Conservation (phyloP, 2,113 vertebrate species). For the Triplophysa dalaica region DNA sequence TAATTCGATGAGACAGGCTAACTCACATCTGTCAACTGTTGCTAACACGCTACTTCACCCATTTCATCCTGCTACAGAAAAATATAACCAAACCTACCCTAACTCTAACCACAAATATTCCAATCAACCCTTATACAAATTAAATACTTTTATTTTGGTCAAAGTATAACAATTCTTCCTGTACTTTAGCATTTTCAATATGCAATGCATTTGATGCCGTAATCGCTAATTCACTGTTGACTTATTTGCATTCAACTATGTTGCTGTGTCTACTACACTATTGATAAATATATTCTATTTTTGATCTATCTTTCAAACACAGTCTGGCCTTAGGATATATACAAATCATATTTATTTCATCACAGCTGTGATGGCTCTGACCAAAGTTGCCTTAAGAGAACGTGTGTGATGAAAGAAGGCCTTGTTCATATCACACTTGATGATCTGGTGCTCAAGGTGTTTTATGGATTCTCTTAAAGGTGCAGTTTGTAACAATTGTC, state of each 20-base stretch:
- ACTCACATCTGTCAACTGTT: conserved; percentile 27
- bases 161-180: too few relatives aligned
- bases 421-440: not conserved
- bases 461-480: conserved; percentile 4
- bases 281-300: not conserved
- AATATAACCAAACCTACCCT: not conserved
- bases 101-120: not conserved
- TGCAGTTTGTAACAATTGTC: too few relatives aligned
- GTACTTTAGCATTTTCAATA: not conserved
- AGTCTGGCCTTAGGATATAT: not conserved
- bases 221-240: not conserved
- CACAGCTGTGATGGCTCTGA: not conserved
- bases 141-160: too few relatives aligned
- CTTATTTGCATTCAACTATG: not conserved
- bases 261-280: not conserved
- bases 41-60: conserved; percentile 9
- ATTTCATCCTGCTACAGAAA: not conserved
- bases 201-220: not conserved
- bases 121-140: too few relatives aligned
- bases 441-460: not conserved
- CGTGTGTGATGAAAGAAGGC: not conserved
- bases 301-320: not conserved
- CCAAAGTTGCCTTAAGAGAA: not conserved
- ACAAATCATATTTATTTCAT: conserved; percentile 23
- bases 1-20: conserved; percentile 64